Evolutionary conservation across 2,113 vertebrate genomes (phyloP), one percentile per base, ranked within the genome.

Genomic region (Natator depressus): DNA sequence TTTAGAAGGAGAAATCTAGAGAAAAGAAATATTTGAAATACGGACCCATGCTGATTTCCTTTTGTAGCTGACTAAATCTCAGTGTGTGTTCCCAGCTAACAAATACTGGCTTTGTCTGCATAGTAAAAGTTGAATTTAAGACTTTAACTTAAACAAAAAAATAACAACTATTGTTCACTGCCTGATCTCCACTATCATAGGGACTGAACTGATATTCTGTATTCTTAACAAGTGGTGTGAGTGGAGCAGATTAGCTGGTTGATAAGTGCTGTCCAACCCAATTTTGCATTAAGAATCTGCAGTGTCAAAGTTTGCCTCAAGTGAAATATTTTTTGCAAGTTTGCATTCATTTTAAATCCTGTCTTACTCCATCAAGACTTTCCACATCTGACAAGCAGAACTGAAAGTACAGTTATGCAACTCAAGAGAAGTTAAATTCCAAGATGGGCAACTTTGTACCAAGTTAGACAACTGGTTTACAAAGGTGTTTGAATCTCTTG

Each of bases 391-490:
- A 38, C 84, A 86, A 91, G 25, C 0, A 4, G 3, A 31, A 72
- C 5, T 82, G 50, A 91, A n/a, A 80, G 42, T 79, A 80, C 47
- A 14, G 54, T 10, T n/a, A 11, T 3, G 1, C 0, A 14, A 16
- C 16, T 57, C 81, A 69, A 0, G 2, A 84, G 93, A 78, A n/a
- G 42, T 16, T 95, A 25, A 6, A 2, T 72, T 92, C 88, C 69
- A 94, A 89, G 65, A 38, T 35, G 14, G 59, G 29, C 59, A 31
- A 5, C 29, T 78, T 72, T 72, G 4, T 35, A 72, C 17, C 4
- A 91, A 84, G 38, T 90, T 92, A 92, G 84, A 80, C 12, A 75
- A 91, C 78, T 22, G 69, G 25, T 38, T 92, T 42, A 89, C 19
- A 79, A 49, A 88, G 76, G 9, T 7, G 14, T 82, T 95, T 92